phyloP scores from a whole-genome alignment of 2,797 vertebrate species.

The Melanotaenia nigrans region DNA sequence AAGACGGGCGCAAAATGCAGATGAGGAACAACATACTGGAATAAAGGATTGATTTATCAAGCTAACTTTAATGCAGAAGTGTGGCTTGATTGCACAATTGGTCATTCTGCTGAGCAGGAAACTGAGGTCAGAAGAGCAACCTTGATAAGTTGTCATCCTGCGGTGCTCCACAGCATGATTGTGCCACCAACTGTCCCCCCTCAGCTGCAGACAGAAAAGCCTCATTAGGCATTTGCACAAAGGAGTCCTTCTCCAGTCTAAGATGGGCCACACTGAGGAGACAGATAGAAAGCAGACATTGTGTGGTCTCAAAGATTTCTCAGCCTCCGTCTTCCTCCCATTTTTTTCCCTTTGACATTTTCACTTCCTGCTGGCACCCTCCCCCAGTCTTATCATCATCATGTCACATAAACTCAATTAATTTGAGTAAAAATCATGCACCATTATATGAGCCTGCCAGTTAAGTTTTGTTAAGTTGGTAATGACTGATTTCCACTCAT shows the following conservation, averaged over 20 bases:
- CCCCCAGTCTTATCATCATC: slow-evolving; percentile 27
- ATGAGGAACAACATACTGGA: slow-evolving; percentile 21
- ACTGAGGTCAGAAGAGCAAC: slow-evolving; percentile 72
- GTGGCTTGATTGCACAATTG: slow-evolving; percentile 63
- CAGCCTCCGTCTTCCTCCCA: slow-evolving; percentile 64
- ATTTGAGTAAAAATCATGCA: slow-evolving; percentile 24
- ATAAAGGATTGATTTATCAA: slow-evolving; percentile 12
- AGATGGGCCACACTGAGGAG: slow-evolving; percentile 47
- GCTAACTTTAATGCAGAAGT: neutral
- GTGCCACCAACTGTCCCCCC: slow-evolving; percentile 61
- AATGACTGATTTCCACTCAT: slow-evolving; percentile 42
- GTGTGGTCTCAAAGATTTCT: slow-evolving; percentile 75
- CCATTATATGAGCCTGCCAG: slow-evolving; percentile 10
- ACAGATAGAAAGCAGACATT: slow-evolving; percentile 75
- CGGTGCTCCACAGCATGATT: slow-evolving; percentile 63
- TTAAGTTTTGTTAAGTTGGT: slow-evolving; percentile 6
- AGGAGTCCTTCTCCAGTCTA: slow-evolving; percentile 64
- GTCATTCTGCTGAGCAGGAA: slow-evolving; percentile 80
- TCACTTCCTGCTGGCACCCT: slow-evolving; percentile 67
- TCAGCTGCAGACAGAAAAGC: slow-evolving; percentile 53
- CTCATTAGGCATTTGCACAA: slow-evolving; percentile 63
- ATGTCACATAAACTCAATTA: slow-evolving; percentile 29
- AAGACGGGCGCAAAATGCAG: slow-evolving; percentile 16
- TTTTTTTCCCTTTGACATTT: slow-evolving; percentile 56
- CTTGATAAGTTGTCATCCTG: slow-evolving; percentile 74